Percentiles rank a stretch among this genome's conserved stretches.
Conservation (phyloP, 1,140 invertebrate genomes). For the Sesamia nonagrioides region DNA sequence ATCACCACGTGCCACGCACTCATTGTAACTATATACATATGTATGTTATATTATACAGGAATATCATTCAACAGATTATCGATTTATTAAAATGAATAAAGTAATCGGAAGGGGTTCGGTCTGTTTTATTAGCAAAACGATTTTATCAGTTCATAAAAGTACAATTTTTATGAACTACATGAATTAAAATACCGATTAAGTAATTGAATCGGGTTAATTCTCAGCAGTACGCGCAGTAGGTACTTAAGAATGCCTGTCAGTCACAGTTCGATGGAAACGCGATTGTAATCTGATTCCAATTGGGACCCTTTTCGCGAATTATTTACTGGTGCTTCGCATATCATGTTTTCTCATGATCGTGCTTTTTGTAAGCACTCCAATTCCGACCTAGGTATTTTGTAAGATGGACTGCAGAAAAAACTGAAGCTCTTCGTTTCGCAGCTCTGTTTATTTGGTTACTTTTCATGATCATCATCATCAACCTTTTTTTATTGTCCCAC, state of each 20-base stretch:
- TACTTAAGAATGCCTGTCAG: constrained; percentile 59
- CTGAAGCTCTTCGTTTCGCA: no score
- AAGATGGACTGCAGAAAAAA: not conserved
- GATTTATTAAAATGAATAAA: no score
- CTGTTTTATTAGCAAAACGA: not conserved
- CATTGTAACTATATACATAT: no score
- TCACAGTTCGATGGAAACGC: constrained; percentile 62
- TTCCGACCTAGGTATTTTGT: no score
- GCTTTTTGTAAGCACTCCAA: not conserved
- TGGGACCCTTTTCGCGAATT: constrained; percentile 49
- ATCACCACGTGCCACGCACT: not conserved
- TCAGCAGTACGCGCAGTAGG: constrained; percentile 24
- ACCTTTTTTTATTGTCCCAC: no score
- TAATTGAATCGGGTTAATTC: constrained; percentile 40
- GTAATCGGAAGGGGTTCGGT: no score
- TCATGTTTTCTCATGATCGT: constrained; percentile 12
- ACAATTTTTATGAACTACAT: not conserved
- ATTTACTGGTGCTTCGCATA: constrained; percentile 34
- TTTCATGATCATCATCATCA: no score
- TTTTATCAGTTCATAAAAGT: not conserved
- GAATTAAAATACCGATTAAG: constrained; percentile 13
- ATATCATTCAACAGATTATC: not conserved
- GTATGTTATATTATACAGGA: no score
- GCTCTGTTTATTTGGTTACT: no score
- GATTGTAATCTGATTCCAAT: constrained; percentile 68